Conservation (phyloP, 2,888 invertebrate genomes). For the Trissolcus japonicus region DNA sequence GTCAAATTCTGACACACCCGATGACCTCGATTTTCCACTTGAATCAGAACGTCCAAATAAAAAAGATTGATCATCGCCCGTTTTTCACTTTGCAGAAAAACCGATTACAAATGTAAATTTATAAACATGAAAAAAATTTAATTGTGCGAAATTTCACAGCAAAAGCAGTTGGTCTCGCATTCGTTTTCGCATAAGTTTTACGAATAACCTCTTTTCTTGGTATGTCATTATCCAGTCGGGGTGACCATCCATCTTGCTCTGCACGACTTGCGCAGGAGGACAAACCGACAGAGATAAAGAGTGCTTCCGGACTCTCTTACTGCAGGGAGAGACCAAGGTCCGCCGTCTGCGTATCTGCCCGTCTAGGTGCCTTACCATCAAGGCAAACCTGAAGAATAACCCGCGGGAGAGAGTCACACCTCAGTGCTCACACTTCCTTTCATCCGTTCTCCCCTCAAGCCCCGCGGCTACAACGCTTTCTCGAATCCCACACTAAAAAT, state of each 20-base stretch:
- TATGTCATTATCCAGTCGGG: conserved; percentile 41
- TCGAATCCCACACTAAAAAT: conserved; percentile 50
- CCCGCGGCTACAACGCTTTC: conserved; percentile 51
- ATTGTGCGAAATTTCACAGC: background rate
- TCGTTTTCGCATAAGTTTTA: conserved; percentile 2
- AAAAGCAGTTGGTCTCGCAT: background rate
- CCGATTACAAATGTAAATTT: background rate
- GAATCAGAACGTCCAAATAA: background rate
- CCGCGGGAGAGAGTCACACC: conserved; percentile 75
- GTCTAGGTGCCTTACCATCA: conserved; percentile 47
- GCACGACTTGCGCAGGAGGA: conserved; percentile 66
- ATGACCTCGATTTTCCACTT: background rate
- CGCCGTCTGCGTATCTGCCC: conserved; percentile 62
- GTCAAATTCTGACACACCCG: too few relatives aligned
- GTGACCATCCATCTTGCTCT: conserved; percentile 53
- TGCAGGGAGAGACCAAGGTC: conserved; percentile 65
- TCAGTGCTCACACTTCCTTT: conserved; percentile 76
- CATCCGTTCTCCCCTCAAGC: conserved; percentile 65
- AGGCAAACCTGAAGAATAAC: conserved; percentile 67
- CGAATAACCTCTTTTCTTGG: background rate
- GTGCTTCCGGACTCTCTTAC: conserved; percentile 71
- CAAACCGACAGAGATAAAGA: conserved; percentile 76
- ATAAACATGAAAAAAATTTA: background rate
- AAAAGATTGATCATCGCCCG: background rate
- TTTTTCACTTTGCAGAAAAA: background rate